phyloP scores from a whole-genome alignment of 2,797 vertebrate species.

The Prionace glauca region DNA sequence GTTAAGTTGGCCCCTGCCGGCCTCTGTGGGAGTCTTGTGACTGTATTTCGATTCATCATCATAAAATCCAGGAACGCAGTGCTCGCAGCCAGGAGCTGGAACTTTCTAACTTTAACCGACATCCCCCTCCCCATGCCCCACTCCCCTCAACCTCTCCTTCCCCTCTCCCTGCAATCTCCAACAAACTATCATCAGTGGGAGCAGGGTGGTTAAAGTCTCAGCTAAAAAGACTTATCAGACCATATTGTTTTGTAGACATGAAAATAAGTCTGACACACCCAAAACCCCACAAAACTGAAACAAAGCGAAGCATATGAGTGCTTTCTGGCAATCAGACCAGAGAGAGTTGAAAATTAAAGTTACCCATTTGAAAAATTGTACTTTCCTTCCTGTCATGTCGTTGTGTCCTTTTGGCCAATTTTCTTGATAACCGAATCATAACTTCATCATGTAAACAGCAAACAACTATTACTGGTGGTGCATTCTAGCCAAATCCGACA shows the following conservation, averaged over 20 bases:
- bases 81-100: background rate
- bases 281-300: background rate
- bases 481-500: background rate
- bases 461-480: background rate
- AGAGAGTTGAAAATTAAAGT: background rate
- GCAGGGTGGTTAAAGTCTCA: background rate
- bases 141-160: background rate
- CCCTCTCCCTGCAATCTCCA: background rate
- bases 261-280: slow-evolving; percentile 6
- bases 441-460: background rate
- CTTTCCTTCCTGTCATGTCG: background rate
- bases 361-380: background rate
- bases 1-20: background rate
- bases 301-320: background rate
- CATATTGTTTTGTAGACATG: too few species aligned
- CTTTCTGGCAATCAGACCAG: background rate
- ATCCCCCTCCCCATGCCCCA: too few species aligned
- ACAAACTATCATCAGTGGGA: background rate
- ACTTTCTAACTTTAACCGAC: background rate
- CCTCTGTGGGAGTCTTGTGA: background rate
- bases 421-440: background rate
- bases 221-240: background rate
- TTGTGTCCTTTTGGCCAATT: background rate
- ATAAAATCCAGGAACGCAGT: background rate
- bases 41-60: too few species aligned